phyloP scores from a whole-genome alignment of 2,888 invertebrate genomes.

The Cataglyphis cursor region DNA sequence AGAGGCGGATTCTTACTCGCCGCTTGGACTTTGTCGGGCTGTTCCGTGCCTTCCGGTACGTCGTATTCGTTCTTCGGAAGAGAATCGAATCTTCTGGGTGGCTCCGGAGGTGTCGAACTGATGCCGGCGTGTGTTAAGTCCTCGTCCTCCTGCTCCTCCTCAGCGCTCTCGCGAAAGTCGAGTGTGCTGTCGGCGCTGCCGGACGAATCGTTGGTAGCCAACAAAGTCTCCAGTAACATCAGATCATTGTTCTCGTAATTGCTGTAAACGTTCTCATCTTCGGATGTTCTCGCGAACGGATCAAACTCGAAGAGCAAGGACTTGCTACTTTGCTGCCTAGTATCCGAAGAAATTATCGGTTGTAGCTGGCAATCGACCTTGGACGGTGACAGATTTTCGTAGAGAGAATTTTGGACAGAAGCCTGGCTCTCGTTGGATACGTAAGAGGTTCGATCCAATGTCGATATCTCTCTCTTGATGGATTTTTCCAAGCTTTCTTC shows the following conservation, averaged over 20 bases:
- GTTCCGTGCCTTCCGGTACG: constrained; percentile 79
- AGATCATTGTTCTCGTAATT: constrained; percentile 89
- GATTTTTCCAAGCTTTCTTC: constrained; percentile 73
- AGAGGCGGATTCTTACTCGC: constrained; percentile 80
- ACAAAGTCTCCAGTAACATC: constrained; percentile 90
- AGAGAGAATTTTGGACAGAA: constrained; percentile 86
- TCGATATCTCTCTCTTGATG: constrained; percentile 68
- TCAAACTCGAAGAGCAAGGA: constrained; percentile 82
- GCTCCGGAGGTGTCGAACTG: constrained; percentile 88
- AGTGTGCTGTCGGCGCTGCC: constrained; percentile 87
- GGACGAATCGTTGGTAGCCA: constrained; percentile 91
- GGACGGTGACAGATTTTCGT: constrained; percentile 86
- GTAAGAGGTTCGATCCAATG: constrained; percentile 70
- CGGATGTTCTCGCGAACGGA: constrained; percentile 76
- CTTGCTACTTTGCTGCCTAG: constrained; percentile 78
- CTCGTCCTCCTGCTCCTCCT: constrained; percentile 87
- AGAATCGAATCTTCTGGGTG: constrained; percentile 90
- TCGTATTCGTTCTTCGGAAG: constrained; percentile 87
- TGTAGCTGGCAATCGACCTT: constrained; percentile 46
- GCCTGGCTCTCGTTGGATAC: constrained; percentile 75
- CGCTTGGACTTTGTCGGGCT: constrained; percentile 61
- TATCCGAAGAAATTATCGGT: constrained; percentile 82
- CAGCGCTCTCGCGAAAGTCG: constrained; percentile 87
- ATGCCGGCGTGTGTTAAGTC: constrained; percentile 49
- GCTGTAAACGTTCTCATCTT: constrained; percentile 78